Conservation (phyloP, 1,140 invertebrate genomes). For the Araneus ventricosus region DNA sequence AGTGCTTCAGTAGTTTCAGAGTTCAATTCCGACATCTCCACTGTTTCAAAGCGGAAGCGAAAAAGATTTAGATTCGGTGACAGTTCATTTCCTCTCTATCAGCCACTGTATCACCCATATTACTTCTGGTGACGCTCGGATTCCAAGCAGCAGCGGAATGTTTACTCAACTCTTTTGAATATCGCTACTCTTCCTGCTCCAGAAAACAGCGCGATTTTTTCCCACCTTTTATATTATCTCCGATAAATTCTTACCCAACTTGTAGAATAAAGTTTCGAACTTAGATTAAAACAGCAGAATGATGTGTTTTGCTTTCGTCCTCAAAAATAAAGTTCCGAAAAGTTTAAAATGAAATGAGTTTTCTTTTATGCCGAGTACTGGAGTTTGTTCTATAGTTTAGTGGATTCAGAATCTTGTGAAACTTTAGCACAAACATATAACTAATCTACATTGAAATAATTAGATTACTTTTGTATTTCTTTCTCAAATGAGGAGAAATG, state of each 20-base stretch:
- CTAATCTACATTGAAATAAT: too few species aligned
- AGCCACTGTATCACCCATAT: background rate
- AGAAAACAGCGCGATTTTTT: background rate
- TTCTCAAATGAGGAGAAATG: too few species aligned
- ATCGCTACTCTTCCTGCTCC: background rate
- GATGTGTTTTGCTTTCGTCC: background rate
- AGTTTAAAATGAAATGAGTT: background rate
- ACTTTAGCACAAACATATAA: too few species aligned
- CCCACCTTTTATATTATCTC: background rate
- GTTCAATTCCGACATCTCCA: background rate
- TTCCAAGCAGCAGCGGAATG: background rate
- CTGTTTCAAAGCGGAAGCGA: background rate
- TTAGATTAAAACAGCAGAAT: background rate
- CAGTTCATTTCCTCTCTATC: constrained; percentile 28
- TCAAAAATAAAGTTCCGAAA: background rate
- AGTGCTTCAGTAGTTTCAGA: too few species aligned
- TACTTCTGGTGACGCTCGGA: background rate
- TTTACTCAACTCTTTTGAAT: background rate
- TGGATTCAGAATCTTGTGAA: too few species aligned
- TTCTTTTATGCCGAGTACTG: background rate
- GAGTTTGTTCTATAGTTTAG: too few species aligned
- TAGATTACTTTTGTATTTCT: too few species aligned
- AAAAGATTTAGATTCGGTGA: constrained; percentile 32
- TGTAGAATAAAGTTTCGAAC: background rate
- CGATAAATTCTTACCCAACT: background rate